Conservation (phyloP, 2,113 vertebrate species). For the Meriones unguiculatus region DNA sequence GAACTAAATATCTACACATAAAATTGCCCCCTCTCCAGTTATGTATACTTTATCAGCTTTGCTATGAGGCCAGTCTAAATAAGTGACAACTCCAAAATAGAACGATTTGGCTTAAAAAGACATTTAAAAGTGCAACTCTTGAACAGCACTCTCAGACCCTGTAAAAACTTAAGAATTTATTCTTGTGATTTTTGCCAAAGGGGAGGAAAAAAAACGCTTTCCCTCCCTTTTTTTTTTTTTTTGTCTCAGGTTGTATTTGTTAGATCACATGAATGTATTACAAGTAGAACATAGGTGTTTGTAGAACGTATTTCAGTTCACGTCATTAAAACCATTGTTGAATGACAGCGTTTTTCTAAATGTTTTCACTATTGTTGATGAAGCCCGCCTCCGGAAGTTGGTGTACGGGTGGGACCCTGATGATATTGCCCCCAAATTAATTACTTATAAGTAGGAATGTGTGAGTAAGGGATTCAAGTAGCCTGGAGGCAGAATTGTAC, state of each 20-base stretch:
- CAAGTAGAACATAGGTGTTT: slow-evolving; percentile 3
- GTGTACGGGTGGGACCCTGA: neutral
- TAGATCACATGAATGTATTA: neutral
- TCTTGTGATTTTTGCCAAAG: slow-evolving; percentile 1
- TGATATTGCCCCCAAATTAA: slow-evolving; percentile 13
- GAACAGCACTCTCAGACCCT: neutral
- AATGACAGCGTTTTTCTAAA: neutral
- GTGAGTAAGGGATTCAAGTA: slow-evolving; percentile 48
- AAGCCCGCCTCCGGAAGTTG: neutral
- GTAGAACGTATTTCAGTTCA: slow-evolving; percentile 13
- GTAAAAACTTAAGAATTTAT: slow-evolving; percentile 33
- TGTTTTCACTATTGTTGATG: slow-evolving; percentile 7
- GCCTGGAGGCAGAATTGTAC: neutral
- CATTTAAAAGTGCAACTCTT: slow-evolving; percentile 21
- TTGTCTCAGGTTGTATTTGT: neutral
- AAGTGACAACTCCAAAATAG: neutral
- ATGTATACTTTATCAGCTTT: neutral
- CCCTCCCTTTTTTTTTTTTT: neutral
- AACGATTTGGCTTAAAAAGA: neutral
- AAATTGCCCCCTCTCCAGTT: neutral
- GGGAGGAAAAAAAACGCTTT: neutral
- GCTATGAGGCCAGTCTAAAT: neutral
- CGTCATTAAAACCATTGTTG: neutral
- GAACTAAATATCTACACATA: neutral
- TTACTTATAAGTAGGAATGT: neutral